These are phyloP conservation scores for Gambusia yucatana DNA, from an alignment of 2,797 vertebrate genomes.

Conservation along the genomic window DNA sequence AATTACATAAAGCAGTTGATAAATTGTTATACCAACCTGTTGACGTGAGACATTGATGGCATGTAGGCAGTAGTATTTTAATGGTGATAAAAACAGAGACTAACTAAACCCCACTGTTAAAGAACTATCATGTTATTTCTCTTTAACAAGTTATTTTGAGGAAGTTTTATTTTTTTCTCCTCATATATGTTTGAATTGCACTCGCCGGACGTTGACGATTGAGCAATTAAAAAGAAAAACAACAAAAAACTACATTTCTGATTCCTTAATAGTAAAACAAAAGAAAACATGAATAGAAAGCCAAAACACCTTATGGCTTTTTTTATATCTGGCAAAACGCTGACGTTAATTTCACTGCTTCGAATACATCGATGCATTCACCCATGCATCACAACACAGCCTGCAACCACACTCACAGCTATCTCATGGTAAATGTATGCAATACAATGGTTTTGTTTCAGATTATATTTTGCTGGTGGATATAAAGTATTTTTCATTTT, in stretches of 20 bases:
- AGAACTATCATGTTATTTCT: neutral
- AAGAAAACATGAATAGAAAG: slow-evolving; percentile 16
- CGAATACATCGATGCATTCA: slow-evolving; percentile 30
- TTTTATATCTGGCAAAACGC: slow-evolving; percentile 45
- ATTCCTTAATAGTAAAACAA: slow-evolving; percentile 5
- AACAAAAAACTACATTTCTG: slow-evolving; percentile 1
- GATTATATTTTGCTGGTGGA: slow-evolving; percentile 40
- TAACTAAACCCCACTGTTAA: neutral
- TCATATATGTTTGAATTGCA: neutral
- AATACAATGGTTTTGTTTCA: slow-evolving; percentile 59
- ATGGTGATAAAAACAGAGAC: neutral
- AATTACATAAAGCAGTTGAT: neutral
- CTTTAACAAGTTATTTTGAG: slow-evolving; percentile 24
- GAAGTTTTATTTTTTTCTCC: slow-evolving; percentile 37
- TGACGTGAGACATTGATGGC: neutral
- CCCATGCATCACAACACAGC: slow-evolving; percentile 3
- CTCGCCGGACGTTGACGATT: neutral
- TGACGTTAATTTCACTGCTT: slow-evolving; percentile 34
- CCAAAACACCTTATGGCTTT: slow-evolving; percentile 29
- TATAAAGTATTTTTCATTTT: slow-evolving; percentile 46
- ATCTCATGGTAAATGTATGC: slow-evolving; percentile 63
- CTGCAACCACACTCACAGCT: slow-evolving; percentile 42
- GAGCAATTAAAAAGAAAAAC: slow-evolving; percentile 32
- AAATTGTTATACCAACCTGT: neutral
- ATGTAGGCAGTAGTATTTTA: neutral